phyloP scores from a whole-genome alignment of 1,140 invertebrate genomes.

The Piezodorus guildinii region DNA sequence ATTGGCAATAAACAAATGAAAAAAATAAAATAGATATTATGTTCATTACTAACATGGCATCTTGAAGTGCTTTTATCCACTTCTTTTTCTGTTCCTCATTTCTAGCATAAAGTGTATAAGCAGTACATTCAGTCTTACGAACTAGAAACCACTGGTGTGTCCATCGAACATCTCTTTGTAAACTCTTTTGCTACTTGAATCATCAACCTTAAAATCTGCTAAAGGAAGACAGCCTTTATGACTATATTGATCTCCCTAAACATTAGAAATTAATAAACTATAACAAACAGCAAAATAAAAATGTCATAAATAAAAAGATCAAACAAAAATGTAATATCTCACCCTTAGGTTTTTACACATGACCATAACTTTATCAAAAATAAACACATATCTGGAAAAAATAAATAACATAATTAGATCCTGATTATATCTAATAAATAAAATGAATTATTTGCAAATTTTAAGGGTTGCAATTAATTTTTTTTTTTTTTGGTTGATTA shows the following conservation, averaged over 20 bases:
- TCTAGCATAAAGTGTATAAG: conserved; percentile 81
- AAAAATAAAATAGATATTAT: too few relatives aligned
- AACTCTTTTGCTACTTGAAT: conserved; percentile 48
- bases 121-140: conserved; percentile 64
- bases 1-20: too few relatives aligned
- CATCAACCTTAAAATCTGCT: conserved; percentile 77
- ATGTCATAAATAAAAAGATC: conserved; percentile 9
- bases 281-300: neutral
- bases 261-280: neutral
- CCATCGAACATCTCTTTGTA: conserved; percentile 60
- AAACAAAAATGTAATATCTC: conserved; percentile 33
- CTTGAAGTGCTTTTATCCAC: conserved; percentile 84
- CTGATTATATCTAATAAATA: too few relatives aligned
- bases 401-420: conserved; percentile 19
- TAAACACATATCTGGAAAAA: conserved; percentile 73
- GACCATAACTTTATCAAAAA: conserved; percentile 93
- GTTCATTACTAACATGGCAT: conserved; percentile 65
- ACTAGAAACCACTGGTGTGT: conserved; percentile 73
- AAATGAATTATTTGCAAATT: too few relatives aligned
- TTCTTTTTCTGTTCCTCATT: conserved; percentile 76
- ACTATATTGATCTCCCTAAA: conserved; percentile 79
- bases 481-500: too few relatives aligned
- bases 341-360: conserved; percentile 82
- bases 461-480: too few relatives aligned
- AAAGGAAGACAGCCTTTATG: conserved; percentile 77